Conservation (phyloP, 2,113 vertebrate genomes). For the Talpa occidentalis region DNA sequence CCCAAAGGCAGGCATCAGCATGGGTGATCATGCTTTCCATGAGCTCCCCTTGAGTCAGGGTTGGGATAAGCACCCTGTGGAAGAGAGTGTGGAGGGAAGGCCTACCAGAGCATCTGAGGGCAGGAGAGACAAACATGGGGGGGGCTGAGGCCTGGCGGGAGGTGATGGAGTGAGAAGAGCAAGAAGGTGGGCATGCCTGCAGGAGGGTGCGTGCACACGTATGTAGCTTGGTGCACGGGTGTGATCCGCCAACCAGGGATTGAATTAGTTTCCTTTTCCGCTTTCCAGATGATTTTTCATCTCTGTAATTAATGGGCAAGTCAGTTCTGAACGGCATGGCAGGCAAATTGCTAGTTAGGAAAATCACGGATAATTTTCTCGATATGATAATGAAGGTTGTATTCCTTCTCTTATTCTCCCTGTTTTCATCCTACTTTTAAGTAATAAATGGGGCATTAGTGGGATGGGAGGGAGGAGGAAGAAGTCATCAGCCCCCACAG, state of each 20-base stretch:
- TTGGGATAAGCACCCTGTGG: accelerated
- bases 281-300: conserved; percentile 80
- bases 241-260: conserved; percentile 31
- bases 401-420: conserved; percentile 71
- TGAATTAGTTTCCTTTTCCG: conserved; percentile 73
- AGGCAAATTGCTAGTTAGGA: conserved; percentile 79
- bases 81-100: no score
- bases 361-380: conserved; percentile 80
- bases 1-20: not conserved
- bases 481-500: conserved; percentile 27
- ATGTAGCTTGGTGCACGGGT: conserved; percentile 8
- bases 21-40: not conserved
- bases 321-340: conserved; percentile 77
- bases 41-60: no score
- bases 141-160: not conserved
- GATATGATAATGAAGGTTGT: conserved; percentile 82
- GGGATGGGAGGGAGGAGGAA: not conserved
- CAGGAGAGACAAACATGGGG: not conserved
- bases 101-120: no score
- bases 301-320: conserved; percentile 82
- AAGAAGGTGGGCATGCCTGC: not conserved
- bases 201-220: not conserved
- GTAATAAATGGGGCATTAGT: conserved; percentile 72
- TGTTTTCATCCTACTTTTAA: conserved; percentile 75
- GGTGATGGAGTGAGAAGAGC: not conserved